Conservation (phyloP, 2,888 invertebrate genomes). For the Coenonympha arcania region DNA sequence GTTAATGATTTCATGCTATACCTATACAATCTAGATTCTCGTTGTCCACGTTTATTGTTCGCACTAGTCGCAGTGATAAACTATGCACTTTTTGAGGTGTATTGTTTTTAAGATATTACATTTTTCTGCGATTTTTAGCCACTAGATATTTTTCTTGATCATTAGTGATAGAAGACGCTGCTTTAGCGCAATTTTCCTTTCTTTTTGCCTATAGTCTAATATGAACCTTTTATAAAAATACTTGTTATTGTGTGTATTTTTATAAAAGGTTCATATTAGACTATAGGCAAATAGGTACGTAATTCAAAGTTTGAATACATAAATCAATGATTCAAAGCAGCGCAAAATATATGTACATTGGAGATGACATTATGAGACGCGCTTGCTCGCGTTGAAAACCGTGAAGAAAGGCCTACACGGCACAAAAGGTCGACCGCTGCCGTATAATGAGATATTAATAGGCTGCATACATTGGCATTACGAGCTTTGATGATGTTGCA, state of each 20-base stretch:
- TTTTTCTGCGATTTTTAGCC: too few species aligned
- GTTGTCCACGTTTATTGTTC: conserved; percentile 33
- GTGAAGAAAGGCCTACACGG: conserved; percentile 7
- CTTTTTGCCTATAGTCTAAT: too few species aligned
- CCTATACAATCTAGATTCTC: conserved; percentile 43
- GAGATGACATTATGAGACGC: conserved; percentile 6
- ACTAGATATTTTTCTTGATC: not conserved
- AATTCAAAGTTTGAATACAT: too few species aligned
- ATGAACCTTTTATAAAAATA: too few species aligned
- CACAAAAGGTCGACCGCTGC: conserved; percentile 20
- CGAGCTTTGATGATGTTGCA: not conserved
- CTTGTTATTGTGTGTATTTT: too few species aligned
- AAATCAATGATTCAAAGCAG: conserved; percentile 16
- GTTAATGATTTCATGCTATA: conserved; percentile 52
- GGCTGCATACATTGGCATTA: conserved; percentile 16
- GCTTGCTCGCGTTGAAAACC: conserved; percentile 17
- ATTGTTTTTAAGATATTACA: too few species aligned
- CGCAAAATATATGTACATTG: conserved; percentile 9
- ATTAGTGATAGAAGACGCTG: too few species aligned
- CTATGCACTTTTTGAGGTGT: conserved; percentile 7
- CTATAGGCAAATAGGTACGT: too few species aligned
- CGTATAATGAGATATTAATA: conserved; percentile 24
- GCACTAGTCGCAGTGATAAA: too few species aligned
- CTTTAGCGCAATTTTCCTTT: not conserved
- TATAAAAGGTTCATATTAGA: too few species aligned